A percentile compares a stretch with the other conserved stretches of the same genome.
Evolutionary conservation across 1,140 invertebrate species (phyloP).

Genomic region (Harlomillsia oculata): DNA sequence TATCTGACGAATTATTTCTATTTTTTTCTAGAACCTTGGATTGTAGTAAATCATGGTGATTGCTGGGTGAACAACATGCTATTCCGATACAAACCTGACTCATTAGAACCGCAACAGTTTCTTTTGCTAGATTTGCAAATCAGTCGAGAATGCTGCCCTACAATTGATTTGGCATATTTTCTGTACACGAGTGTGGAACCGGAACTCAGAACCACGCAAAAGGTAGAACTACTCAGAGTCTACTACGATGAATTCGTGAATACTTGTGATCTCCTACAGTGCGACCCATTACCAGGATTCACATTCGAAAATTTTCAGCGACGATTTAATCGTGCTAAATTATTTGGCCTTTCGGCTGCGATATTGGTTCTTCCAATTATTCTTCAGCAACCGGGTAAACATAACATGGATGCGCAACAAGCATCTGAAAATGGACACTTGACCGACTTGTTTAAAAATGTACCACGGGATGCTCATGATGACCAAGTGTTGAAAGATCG

Average conservation of each 20-base stretch:
- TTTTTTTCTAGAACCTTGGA: conserved; percentile 8
- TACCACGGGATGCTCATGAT: neutral
- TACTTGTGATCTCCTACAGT: conserved; percentile 2
- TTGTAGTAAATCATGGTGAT: conserved; percentile 50
- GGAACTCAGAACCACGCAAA: conserved; percentile 11
- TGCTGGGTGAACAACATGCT: conserved; percentile 60
- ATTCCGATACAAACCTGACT: conserved; percentile 40
- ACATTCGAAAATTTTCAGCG: conserved; percentile 12
- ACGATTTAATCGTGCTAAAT: conserved; percentile 14
- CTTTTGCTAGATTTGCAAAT: conserved; percentile 26
- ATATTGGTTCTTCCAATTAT: conserved; percentile 15
- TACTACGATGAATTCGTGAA: conserved; percentile 20
- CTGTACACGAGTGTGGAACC: conserved; percentile 20
- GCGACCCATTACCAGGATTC: conserved; percentile 7
- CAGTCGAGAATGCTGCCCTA: conserved; percentile 12
- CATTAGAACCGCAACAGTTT: neutral
- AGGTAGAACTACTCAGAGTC: conserved; percentile 16
- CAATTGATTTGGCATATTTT: conserved; percentile 26
- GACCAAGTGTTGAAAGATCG: neutral
- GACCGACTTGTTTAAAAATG: neutral
- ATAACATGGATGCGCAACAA: conserved; percentile 8
- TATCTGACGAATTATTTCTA: neutral
- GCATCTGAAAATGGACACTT: neutral
- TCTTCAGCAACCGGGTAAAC: conserved; percentile 7
- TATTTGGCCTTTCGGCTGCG: conserved; percentile 13